A percentile compares a stretch with the other conserved stretches of the same genome.
phyloP scores from a whole-genome alignment of 1,140 invertebrate genomes.

The Metopolophium dirhodum region DNA sequence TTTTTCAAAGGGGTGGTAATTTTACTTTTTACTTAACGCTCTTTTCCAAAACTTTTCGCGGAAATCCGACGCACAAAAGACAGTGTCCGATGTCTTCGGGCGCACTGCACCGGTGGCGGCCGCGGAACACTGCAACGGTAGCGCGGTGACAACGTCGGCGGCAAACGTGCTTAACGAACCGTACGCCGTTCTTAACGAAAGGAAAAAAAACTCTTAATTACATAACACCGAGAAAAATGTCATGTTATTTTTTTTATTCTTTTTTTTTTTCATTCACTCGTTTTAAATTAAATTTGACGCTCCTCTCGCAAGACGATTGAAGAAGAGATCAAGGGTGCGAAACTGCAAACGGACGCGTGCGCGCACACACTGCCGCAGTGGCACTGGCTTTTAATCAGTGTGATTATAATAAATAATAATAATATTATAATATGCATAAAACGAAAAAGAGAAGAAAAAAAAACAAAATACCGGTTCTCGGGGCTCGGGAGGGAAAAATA shows the following conservation, averaged over 20 bases:
- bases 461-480: slow-evolving; percentile 1
- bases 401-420: slow-evolving; percentile 3
- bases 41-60: neutral
- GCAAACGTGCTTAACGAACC: slow-evolving; percentile 37
- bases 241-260: neutral
- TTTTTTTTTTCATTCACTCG: neutral
- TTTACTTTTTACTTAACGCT: neutral
- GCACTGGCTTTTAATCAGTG: slow-evolving; percentile 6
- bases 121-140: no score
- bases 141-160: neutral
- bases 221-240: slow-evolving; percentile 16
- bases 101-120: neutral
- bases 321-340: slow-evolving; percentile 7
- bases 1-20: neutral
- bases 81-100: slow-evolving; percentile 37
- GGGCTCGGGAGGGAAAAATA: neutral
- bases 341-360: neutral
- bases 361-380: neutral
- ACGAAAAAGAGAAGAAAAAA: neutral
- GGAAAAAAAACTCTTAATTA: slow-evolving; percentile 35
- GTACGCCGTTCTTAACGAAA: slow-evolving; percentile 20
- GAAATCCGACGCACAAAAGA: slow-evolving; percentile 34
- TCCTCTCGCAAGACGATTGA: neutral
- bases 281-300: slow-evolving; percentile 25
- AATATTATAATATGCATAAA: slow-evolving; percentile 19